Percentiles rank a stretch among this genome's conserved stretches.
Evolutionary conservation across 1,140 invertebrate species (phyloP).

Genomic region (Diuraphis noxia): DNA sequence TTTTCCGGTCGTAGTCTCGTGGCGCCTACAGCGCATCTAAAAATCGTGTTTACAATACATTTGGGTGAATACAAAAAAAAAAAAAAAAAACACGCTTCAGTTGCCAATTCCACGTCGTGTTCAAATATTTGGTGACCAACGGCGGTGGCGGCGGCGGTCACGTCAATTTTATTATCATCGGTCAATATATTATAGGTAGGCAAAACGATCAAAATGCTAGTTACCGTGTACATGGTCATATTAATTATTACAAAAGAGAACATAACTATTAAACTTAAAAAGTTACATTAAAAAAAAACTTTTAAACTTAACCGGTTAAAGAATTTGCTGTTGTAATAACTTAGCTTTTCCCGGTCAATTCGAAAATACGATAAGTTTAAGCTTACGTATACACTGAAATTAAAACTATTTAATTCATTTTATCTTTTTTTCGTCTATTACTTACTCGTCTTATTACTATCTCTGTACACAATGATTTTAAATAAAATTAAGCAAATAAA

Average conservation of each 20-base stretch:
- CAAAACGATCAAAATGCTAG: background rate
- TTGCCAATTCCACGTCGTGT: slow-evolving; percentile 32
- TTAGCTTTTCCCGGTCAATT: background rate
- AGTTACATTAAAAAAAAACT: background rate
- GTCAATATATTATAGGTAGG: background rate
- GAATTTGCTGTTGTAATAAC: background rate
- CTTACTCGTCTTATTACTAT: no score
- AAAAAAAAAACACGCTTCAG: background rate
- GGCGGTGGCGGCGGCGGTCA: no score
- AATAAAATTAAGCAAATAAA: no score
- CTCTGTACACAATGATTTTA: no score
- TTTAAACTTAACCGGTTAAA: background rate
- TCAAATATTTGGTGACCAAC: slow-evolving; percentile 3
- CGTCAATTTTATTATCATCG: slow-evolving; percentile 3
- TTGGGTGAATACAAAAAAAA: no score
- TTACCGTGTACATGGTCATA: background rate
- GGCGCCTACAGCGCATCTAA: no score
- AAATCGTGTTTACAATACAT: no score
- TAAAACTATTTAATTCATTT: no score
- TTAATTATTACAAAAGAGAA: background rate
- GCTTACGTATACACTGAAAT: no score
- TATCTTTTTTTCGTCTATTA: no score
- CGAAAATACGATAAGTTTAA: background rate
- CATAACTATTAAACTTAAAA: background rate
- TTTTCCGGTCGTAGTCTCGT: no score